Evolutionary conservation across 2,888 invertebrate species (phyloP).

Genomic region (Scelioninae gen. 1): DNA sequence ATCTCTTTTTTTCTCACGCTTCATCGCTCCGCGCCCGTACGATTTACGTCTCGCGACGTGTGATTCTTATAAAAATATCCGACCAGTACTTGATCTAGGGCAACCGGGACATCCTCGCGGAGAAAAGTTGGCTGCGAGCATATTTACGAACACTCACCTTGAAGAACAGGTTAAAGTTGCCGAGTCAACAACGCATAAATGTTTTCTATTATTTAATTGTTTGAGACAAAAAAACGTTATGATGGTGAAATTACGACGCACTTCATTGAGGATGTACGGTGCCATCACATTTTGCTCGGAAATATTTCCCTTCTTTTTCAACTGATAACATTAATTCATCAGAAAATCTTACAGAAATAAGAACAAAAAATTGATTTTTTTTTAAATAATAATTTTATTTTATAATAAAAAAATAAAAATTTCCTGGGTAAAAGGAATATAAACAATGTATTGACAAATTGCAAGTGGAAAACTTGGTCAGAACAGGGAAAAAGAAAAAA

Average conservation of each 20-base stretch:
- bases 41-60: constrained; percentile 69
- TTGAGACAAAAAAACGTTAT: constrained; percentile 9
- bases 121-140: constrained; percentile 62
- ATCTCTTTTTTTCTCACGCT: constrained; percentile 27
- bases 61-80: constrained; percentile 81
- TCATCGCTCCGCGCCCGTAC: constrained; percentile 40
- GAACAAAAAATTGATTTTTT: no score
- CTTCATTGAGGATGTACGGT: constrained; percentile 24
- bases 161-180: constrained; percentile 54
- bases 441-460: no score
- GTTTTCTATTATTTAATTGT: constrained; percentile 60
- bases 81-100: constrained; percentile 81
- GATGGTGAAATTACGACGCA: constrained; percentile 32
- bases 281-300: no score
- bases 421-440: no score
- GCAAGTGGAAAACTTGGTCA: no score
- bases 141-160: constrained; percentile 57
- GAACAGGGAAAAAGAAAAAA: no score
- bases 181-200: no score
- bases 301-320: no score
- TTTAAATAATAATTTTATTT: no score
- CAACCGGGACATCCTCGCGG: constrained; percentile 80
- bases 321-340: no score
- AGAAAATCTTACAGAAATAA: no score
- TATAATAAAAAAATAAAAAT: no score